Evolutionary conservation across 1,140 invertebrate species (phyloP).

Genomic region (Hycleus phaleratus): DNA sequence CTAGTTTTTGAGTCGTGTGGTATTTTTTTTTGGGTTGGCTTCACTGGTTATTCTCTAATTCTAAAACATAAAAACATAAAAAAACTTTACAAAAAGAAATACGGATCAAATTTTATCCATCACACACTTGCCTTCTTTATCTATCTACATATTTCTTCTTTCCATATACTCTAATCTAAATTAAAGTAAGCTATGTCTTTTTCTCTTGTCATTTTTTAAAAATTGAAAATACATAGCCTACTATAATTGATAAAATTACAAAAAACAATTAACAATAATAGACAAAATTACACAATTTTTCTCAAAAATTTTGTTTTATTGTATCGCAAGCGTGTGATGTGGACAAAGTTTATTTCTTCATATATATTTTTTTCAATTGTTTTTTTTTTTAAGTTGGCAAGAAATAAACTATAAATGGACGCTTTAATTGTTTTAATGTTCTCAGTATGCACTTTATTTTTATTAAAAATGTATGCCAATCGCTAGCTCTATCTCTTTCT

Average conservation of each 20-base stretch:
- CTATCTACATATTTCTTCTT: too few species aligned
- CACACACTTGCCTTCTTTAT: conserved; percentile 21
- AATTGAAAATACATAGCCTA: too few species aligned
- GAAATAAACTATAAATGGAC: conserved; percentile 13
- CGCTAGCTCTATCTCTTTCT: conserved; percentile 39
- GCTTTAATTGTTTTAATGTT: conserved; percentile 36
- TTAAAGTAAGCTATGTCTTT: too few species aligned
- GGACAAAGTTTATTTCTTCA: conserved; percentile 23
- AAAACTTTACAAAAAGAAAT: neutral
- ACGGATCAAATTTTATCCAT: conserved; percentile 5
- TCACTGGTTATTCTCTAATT: neutral
- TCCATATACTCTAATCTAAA: too few species aligned
- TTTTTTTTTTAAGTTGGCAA: conserved; percentile 13
- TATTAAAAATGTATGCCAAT: conserved; percentile 32
- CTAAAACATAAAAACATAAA: conserved; percentile 8
- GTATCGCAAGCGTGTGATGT: conserved; percentile 33
- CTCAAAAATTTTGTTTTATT: neutral
- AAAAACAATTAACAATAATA: too few species aligned
- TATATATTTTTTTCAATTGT: conserved; percentile 11
- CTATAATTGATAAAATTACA: too few species aligned
- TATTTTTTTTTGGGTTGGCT: neutral
- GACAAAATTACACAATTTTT: neutral
- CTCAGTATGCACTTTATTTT: conserved; percentile 29
- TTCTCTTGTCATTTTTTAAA: too few species aligned
- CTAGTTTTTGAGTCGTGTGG: too few species aligned